A percentile compares a stretch with the other conserved stretches of the same genome.
phyloP scores from a whole-genome alignment of 2,113 vertebrate genomes.

The Damaliscus lunatus region DNA sequence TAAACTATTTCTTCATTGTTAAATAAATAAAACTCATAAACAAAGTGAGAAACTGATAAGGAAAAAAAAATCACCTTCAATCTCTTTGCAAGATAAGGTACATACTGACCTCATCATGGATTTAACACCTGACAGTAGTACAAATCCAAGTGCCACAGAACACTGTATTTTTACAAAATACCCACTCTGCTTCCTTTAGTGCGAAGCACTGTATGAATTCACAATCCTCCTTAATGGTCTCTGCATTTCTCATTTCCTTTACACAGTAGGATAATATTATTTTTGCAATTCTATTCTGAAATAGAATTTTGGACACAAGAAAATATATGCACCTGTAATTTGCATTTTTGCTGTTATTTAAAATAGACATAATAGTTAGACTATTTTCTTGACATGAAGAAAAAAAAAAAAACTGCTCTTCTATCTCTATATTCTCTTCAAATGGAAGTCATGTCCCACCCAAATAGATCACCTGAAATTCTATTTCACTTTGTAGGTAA shows the following conservation, averaged over 20 bases:
- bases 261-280: not conserved
- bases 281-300: slow-evolving; percentile 46
- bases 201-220: slow-evolving; percentile 21
- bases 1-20: not conserved
- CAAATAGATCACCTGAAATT: not conserved
- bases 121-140: not conserved
- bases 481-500: not conserved
- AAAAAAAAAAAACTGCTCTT: not conserved
- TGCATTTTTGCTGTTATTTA: slow-evolving; percentile 41
- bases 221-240: not conserved
- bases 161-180: not conserved
- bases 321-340: not conserved
- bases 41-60: not conserved
- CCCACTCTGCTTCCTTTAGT: not conserved
- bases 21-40: not conserved
- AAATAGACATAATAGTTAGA: not conserved
- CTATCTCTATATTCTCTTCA: not conserved
- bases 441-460: not conserved
- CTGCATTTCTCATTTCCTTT: slow-evolving; percentile 58
- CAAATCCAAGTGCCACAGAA: slow-evolving; percentile 3
- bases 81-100: not conserved
- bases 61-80: not conserved
- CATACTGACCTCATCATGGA: not conserved
- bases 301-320: not conserved
- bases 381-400: not conserved